Conservation (phyloP, 2,888 invertebrate genomes). For the Lepidocyrtoides sp. region DNA sequence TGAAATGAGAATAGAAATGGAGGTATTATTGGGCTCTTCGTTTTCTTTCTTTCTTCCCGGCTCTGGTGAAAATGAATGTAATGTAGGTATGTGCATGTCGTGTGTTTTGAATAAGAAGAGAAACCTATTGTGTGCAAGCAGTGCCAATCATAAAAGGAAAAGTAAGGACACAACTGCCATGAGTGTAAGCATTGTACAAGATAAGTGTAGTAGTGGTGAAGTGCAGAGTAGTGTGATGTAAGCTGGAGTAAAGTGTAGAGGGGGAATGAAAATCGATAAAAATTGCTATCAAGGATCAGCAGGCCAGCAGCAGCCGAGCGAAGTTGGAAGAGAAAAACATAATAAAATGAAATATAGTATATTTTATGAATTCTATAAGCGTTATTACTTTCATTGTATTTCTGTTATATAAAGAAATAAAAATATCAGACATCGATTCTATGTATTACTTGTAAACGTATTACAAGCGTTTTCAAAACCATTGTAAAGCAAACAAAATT, state of each 20-base stretch:
- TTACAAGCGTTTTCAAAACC: too few species aligned
- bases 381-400: too few species aligned
- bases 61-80: conserved; percentile 25
- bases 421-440: too few species aligned
- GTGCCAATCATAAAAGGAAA: conserved; percentile 45
- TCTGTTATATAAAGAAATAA: too few species aligned
- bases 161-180: neutral
- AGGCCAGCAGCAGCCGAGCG: conserved; percentile 72
- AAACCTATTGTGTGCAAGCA: conserved; percentile 44
- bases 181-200: neutral
- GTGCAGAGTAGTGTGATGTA: neutral
- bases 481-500: too few species aligned
- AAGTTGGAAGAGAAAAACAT: neutral
- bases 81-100: neutral
- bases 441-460: too few species aligned
- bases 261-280: conserved; percentile 85
- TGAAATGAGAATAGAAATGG: conserved; percentile 55
- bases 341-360: neutral
- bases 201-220: neutral
- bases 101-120: neutral
- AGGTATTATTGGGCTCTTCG: conserved; percentile 4
- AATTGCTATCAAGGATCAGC: conserved; percentile 85
- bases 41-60: neutral
- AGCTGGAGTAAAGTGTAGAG: conserved; percentile 36
- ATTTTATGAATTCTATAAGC: too few species aligned